Evolutionary conservation across 1,140 invertebrate genomes (phyloP).

Genomic region (Schlechtendalia chinensis): DNA sequence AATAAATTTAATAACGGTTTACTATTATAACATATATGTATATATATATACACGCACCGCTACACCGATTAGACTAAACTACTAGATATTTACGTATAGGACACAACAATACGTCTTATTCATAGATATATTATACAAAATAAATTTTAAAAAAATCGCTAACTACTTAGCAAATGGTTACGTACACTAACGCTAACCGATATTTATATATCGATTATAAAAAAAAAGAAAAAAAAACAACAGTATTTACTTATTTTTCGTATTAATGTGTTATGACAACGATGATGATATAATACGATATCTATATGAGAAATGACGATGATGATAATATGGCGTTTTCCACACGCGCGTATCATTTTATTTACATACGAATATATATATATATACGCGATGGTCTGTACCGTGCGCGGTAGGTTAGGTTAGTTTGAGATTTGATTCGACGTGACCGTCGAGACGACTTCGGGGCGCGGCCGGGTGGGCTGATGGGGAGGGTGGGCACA

Average conservation of each 20-base stretch:
- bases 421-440: neutral
- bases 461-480: too few relatives aligned
- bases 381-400: neutral
- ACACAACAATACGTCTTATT: too few relatives aligned
- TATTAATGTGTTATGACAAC: neutral
- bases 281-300: neutral
- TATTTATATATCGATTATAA: neutral
- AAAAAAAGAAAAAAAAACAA: neutral
- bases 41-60: too few relatives aligned
- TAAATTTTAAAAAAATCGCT: neutral
- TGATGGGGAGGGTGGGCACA: too few relatives aligned
- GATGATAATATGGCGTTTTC: constrained; percentile 5
- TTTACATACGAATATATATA: neutral
- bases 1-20: too few relatives aligned
- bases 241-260: neutral
- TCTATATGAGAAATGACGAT: too few relatives aligned
- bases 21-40: too few relatives aligned
- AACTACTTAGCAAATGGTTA: neutral
- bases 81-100: too few relatives aligned
- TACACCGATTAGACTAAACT: too few relatives aligned
- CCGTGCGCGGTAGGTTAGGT: neutral
- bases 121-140: neutral
- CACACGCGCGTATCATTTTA: neutral
- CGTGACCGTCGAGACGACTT: too few relatives aligned
- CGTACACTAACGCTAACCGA: neutral